A percentile compares a stretch with the other conserved stretches of the same genome.
Evolutionary conservation across 1,140 invertebrate genomes (phyloP).

Genomic region (Triops longicaudatus): DNA sequence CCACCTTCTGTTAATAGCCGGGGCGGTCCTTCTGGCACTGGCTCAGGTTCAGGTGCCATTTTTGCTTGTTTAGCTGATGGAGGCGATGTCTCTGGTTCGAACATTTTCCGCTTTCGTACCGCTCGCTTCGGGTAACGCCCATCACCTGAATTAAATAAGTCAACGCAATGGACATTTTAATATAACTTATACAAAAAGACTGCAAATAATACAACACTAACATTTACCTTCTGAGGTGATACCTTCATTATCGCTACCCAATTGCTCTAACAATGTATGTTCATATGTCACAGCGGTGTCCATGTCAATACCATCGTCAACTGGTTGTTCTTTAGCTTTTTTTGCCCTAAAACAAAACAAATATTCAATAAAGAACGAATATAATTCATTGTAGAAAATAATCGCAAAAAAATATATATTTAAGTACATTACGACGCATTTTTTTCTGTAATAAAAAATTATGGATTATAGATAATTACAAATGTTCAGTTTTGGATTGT

Average conservation of each 20-base stretch:
- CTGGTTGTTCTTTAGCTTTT: background rate
- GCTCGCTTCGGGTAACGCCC: background rate
- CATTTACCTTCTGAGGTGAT: background rate
- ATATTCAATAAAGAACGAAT: background rate
- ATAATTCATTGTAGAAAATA: background rate
- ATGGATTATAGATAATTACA: too few species aligned
- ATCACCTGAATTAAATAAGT: background rate
- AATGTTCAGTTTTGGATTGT: too few species aligned
- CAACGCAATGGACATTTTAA: too few species aligned
- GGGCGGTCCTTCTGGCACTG: background rate
- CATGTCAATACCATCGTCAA: background rate
- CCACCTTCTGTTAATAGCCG: background rate
- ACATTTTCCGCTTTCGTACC: background rate
- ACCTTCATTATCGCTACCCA: slow-evolving; percentile 6
- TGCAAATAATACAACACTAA: too few species aligned
- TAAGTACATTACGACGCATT: too few species aligned
- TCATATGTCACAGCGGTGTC: background rate
- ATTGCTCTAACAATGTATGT: background rate
- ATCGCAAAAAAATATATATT: too few species aligned
- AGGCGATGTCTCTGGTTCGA: background rate
- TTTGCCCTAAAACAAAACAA: background rate
- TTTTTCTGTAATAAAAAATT: too few species aligned
- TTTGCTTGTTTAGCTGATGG: background rate
- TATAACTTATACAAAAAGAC: too few species aligned
- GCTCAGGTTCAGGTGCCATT: background rate